Evolutionary conservation across 2,797 vertebrate species (phyloP).

Genomic region (Leucoraja ocellata): DNA sequence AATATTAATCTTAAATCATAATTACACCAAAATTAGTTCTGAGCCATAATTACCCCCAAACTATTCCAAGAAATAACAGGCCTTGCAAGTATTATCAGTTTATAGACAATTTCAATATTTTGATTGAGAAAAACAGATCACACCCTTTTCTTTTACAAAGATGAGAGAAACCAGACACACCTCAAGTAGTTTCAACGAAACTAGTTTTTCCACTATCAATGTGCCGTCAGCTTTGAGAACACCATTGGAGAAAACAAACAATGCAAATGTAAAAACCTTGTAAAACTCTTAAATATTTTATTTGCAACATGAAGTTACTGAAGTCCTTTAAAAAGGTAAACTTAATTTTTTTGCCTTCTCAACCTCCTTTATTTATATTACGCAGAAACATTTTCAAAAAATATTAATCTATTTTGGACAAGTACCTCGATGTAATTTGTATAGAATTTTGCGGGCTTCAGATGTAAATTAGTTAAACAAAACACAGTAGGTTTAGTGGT

Average conservation of each 20-base stretch:
- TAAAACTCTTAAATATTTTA: neutral
- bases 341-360: no score
- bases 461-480: neutral
- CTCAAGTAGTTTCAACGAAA: constrained; percentile 22
- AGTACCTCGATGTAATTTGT: neutral
- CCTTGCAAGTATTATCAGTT: neutral
- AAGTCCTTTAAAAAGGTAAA: neutral
- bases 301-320: neutral
- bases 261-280: neutral
- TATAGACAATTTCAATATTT: neutral
- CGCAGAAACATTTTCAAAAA: neutral
- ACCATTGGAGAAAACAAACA: neutral
- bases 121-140: neutral
- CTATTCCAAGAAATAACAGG: neutral
- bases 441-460: neutral
- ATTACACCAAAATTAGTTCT: neutral
- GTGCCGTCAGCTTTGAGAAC: neutral
- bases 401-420: neutral
- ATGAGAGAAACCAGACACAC: constrained; percentile 25
- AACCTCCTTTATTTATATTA: neutral
- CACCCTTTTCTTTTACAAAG: constrained; percentile 17
- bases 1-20: neutral
- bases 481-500: neutral
- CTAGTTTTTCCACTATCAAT: neutral
- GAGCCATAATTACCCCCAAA: neutral